These are phyloP conservation scores for Sylvilagus floridanus DNA, from an alignment of 2,797 vertebrate species.

Conservation along the genomic window DNA sequence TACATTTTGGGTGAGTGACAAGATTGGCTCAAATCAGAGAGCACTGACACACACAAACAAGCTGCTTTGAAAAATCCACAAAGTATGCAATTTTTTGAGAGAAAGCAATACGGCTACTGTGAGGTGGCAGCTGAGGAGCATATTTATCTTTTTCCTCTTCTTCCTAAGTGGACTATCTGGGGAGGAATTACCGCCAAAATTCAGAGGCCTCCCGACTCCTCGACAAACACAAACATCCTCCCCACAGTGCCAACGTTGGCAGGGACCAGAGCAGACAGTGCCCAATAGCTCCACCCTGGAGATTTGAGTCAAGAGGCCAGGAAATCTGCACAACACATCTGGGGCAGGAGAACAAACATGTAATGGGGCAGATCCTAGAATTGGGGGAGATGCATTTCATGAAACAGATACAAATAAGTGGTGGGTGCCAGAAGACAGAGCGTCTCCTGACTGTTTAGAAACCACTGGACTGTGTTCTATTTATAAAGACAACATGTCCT, in stretches of 20 bases:
- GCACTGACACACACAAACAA: not conserved
- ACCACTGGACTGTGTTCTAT: constrained; percentile 47
- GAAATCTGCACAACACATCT: not conserved
- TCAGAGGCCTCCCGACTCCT: constrained; percentile 33
- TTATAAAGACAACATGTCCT: constrained; percentile 55
- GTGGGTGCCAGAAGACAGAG: constrained; percentile 50
- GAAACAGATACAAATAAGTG: constrained; percentile 64
- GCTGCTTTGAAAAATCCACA: constrained; percentile 33
- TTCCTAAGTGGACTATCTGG: not conserved
- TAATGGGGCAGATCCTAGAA: not conserved
- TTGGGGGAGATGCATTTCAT: constrained; percentile 19
- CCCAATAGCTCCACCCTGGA: not conserved
- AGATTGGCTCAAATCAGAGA: constrained; percentile 35
- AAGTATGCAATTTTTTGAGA: not conserved
- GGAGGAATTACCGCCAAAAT: not conserved
- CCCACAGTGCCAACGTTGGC: constrained; percentile 20
- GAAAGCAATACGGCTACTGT: not conserved
- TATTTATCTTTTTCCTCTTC: not conserved
- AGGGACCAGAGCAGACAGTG: constrained; percentile 34
- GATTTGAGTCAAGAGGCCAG: constrained; percentile 12
- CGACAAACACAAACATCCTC: constrained; percentile 49
- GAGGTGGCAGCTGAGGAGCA: not conserved
- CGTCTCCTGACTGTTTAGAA: constrained; percentile 59
- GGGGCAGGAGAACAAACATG: not conserved
- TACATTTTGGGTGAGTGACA: not conserved